These are phyloP conservation scores for Eustalomyia histrio DNA, from an alignment of 2,888 invertebrate species.

Conservation along the genomic window DNA sequence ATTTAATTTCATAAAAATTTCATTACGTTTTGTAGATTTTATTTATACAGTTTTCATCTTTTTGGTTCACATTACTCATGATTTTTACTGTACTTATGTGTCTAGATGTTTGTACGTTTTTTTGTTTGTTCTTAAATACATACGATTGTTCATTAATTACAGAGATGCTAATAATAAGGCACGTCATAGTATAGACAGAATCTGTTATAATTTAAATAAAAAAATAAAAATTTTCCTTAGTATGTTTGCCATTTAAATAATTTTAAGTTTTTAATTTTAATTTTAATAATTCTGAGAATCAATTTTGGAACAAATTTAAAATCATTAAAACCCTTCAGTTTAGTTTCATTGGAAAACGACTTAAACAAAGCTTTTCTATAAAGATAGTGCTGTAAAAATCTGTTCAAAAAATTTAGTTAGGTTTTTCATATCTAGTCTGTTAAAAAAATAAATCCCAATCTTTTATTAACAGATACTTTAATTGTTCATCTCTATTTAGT, in stretches of 20 bases:
- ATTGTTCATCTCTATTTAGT: constrained; percentile 4
- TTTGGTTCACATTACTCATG: constrained; percentile 16
- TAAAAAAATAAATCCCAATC: not conserved
- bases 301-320: no score
- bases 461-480: not conserved
- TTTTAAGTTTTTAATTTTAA: no score
- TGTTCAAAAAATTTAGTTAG: no score
- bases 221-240: no score
- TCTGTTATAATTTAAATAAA: no score
- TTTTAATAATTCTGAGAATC: no score
- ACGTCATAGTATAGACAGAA: not conserved
- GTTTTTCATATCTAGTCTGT: not conserved
- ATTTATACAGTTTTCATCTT: not conserved
- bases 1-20: constrained; percentile 4
- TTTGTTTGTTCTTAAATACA: not conserved
- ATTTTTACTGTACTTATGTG: not conserved
- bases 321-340: no score
- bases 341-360: no score
- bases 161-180: not conserved
- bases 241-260: no score
- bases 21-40: constrained; percentile 6
- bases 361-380: no score
- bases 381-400: no score
- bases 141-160: not conserved
- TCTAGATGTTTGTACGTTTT: not conserved